Evolutionary conservation across 1,140 invertebrate species (phyloP).

Genomic region (Melitaea cinxia): DNA sequence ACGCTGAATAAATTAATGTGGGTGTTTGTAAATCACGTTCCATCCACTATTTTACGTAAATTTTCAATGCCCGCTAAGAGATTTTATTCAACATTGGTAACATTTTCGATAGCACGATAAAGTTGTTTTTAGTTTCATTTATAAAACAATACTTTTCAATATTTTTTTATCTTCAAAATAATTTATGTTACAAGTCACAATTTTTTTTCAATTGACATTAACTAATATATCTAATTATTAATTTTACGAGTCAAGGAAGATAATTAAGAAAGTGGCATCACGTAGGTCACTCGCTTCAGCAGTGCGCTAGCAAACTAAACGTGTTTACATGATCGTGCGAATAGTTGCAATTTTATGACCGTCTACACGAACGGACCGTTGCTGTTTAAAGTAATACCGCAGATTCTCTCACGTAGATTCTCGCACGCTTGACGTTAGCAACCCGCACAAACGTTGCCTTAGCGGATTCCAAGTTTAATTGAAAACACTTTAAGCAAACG

Average conservation of each 20-base stretch:
- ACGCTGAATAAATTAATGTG: conserved; percentile 60
- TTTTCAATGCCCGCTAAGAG: conserved; percentile 1
- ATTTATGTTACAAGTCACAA: no score
- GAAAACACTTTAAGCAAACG: conserved; percentile 66
- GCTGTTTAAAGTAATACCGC: conserved; percentile 57
- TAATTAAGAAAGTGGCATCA: no score
- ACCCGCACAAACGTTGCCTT: conserved; percentile 51
- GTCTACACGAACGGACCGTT: conserved; percentile 42
- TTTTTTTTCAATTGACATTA: no score
- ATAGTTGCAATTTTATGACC: conserved; percentile 66
- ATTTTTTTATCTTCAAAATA: no score
- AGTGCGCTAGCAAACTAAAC: conserved; percentile 32
- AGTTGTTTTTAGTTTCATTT: no score
- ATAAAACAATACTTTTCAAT: no score
- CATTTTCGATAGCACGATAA: not conserved
- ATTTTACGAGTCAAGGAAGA: no score
- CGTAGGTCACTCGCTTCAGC: not conserved
- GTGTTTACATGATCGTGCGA: conserved; percentile 45
- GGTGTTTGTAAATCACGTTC: conserved; percentile 42
- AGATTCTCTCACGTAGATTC: conserved; percentile 59
- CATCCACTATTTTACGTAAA: conserved; percentile 30
- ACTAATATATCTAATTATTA: no score
- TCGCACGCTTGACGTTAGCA: conserved; percentile 50
- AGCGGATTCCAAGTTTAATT: conserved; percentile 73
- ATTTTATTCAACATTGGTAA: not conserved